Evolutionary conservation across 2,113 vertebrate species (phyloP).

Genomic region (Odocoileus virginianus): DNA sequence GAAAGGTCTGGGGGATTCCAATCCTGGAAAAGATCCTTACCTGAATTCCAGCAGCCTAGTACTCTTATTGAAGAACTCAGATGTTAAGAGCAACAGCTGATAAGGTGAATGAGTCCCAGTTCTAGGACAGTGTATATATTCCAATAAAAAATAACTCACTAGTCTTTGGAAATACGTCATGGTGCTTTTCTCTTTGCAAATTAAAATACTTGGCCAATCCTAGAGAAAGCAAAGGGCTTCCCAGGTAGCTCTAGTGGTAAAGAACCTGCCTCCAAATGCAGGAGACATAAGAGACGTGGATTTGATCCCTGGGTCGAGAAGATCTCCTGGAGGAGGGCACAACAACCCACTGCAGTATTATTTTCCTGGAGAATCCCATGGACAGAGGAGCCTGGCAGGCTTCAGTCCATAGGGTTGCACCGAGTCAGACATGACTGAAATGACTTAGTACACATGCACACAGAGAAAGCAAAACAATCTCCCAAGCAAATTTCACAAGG

Average conservation of each 20-base stretch:
- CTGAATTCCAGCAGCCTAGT: slow-evolving; percentile 25
- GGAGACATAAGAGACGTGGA: neutral
- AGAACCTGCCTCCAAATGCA: neutral
- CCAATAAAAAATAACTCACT: neutral
- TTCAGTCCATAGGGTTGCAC: neutral
- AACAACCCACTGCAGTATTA: neutral
- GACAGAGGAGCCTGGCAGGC: neutral
- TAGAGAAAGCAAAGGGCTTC: neutral
- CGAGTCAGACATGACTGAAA: neutral
- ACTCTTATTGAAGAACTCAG: neutral
- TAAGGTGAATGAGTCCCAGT: slow-evolving; percentile 31
- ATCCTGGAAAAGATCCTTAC: neutral
- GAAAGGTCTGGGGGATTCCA: neutral
- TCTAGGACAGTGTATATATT: neutral
- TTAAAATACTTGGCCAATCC: neutral
- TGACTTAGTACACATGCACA: neutral
- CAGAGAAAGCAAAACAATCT: neutral
- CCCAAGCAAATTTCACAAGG: neutral
- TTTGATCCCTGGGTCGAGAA: neutral
- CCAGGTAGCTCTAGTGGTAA: neutral
- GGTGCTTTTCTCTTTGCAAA: slow-evolving; percentile 54
- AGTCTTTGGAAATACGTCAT: slow-evolving; percentile 46
- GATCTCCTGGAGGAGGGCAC: neutral
- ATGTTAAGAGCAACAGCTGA: neutral
- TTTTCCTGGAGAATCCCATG: neutral